These are phyloP conservation scores for Neoitamus cyanurus DNA, from an alignment of 2,888 invertebrate genomes.

Conservation along the genomic window DNA sequence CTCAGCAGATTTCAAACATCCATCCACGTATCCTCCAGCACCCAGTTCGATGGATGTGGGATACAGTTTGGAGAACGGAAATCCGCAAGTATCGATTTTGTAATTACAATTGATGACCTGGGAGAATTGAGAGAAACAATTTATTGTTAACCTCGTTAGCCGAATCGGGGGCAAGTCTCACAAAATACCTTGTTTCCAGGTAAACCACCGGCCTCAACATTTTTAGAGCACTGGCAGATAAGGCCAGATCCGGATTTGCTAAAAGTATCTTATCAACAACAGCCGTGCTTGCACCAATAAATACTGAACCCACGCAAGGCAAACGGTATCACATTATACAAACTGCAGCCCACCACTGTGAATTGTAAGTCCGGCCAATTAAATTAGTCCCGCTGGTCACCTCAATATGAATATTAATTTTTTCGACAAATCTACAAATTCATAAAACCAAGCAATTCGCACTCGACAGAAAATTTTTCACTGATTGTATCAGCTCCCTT, in stretches of 20 bases:
- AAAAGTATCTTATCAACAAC: background rate
- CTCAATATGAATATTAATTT: background rate
- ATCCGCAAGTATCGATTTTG: slow-evolving; percentile 30
- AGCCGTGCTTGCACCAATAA: background rate
- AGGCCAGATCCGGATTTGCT: background rate
- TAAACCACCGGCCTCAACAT: background rate
- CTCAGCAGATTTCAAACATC: background rate
- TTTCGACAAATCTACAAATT: background rate
- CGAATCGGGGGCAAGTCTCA: background rate
- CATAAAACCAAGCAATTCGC: no score
- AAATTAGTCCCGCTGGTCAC: background rate
- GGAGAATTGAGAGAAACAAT: background rate
- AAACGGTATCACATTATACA: background rate
- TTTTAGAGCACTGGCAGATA: background rate
- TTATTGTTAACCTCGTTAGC: background rate
- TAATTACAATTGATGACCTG: slow-evolving; percentile 19
- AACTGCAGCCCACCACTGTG: background rate
- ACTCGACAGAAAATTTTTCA: background rate
- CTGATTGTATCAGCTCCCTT: background rate
- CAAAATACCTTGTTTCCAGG: background rate
- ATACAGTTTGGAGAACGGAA: background rate
- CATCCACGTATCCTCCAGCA: background rate
- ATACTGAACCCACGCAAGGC: background rate
- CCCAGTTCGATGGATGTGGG: background rate
- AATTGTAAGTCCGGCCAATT: background rate